phyloP scores from a whole-genome alignment of 2,888 invertebrate species.

The Agrotis ipsilon region DNA sequence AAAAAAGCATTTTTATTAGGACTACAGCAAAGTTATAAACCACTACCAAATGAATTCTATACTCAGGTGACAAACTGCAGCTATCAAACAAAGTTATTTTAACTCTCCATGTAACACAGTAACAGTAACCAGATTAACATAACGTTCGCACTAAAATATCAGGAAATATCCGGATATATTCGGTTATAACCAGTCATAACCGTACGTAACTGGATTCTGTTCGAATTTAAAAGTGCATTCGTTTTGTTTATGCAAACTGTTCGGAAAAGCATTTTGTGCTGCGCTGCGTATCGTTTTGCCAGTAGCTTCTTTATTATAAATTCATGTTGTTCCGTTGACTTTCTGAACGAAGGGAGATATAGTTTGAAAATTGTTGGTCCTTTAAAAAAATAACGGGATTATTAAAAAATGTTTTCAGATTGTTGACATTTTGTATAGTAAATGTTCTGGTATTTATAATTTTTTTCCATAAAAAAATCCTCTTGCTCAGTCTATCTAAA shows the following conservation, averaged over 20 bases:
- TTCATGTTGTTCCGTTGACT: constrained; percentile 11
- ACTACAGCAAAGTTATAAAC: constrained; percentile 6
- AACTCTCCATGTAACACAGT: constrained; percentile 2
- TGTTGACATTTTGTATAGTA: neutral
- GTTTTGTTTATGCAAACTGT: constrained; percentile 52
- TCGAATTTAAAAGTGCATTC: constrained; percentile 52
- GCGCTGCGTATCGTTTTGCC: constrained; percentile 13
- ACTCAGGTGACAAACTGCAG: constrained; percentile 1
- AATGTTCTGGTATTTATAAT: neutral
- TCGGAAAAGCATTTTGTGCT: constrained; percentile 30
- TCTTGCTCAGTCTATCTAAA: neutral
- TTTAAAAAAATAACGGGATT: neutral
- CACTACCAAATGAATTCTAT: neutral
- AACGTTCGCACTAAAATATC: constrained; percentile 50
- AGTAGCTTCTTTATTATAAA: constrained; percentile 1
- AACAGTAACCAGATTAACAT: constrained; percentile 46
- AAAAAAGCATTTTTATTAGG: too few species aligned
- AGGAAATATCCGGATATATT: constrained; percentile 26
- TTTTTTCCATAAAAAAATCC: neutral
- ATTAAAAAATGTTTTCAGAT: too few species aligned
- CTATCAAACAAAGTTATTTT: constrained; percentile 20
- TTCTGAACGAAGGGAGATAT: neutral
- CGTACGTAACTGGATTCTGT: constrained; percentile 52
- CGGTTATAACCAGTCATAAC: constrained; percentile 44
- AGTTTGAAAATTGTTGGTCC: neutral